Percentiles rank a stretch among this genome's conserved stretches.
phyloP scores from a whole-genome alignment of 2,113 vertebrate genomes.

The Redunca redunca region DNA sequence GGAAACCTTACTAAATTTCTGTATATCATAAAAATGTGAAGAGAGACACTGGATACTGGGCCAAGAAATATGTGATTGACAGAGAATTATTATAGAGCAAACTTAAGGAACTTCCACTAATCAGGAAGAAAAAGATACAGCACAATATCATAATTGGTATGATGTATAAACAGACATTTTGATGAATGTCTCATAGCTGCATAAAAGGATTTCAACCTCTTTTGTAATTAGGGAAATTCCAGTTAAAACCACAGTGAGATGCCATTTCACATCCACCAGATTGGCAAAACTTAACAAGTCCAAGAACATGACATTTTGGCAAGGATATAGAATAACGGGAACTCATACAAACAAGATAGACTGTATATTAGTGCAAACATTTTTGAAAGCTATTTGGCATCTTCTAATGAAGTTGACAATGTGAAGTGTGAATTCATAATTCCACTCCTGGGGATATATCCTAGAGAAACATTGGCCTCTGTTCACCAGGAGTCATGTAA shows the following conservation, averaged over 20 bases:
- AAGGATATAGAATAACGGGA: slow-evolving; percentile 17
- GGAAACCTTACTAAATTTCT: neutral
- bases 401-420: neutral
- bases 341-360: neutral
- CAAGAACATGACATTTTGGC: slow-evolving; percentile 47
- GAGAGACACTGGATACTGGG: neutral
- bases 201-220: neutral
- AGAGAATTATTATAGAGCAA: neutral
- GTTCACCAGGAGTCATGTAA: neutral
- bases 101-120: neutral
- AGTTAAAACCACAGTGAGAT: slow-evolving; percentile 51
- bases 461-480: neutral
- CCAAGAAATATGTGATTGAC: neutral
- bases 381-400: slow-evolving; percentile 11
- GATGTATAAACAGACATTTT: neutral
- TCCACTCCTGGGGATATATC: neutral
- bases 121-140: neutral
- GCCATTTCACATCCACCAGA: slow-evolving; percentile 42
- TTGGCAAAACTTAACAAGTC: slow-evolving; percentile 39
- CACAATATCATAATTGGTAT: neutral
- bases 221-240: slow-evolving; percentile 68
- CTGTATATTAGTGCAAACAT: neutral
- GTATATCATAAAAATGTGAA: neutral
- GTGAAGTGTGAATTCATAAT: neutral
- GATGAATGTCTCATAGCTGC: neutral